Evolutionary conservation across 1,140 invertebrate species (phyloP).

Genomic region (Archivesica marissinica): DNA sequence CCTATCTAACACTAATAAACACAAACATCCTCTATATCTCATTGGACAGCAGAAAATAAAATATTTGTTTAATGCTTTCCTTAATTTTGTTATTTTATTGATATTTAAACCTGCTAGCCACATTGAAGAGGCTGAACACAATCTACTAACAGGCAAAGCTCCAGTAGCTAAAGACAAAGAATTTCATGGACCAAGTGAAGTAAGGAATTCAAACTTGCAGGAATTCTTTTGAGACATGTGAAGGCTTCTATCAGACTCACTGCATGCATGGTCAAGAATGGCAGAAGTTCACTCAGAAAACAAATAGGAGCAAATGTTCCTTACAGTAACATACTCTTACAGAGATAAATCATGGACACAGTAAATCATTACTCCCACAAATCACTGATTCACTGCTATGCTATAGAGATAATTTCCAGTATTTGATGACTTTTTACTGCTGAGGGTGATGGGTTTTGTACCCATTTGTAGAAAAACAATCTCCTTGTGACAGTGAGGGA

Average conservation of each 20-base stretch:
- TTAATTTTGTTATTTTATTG: too few species aligned
- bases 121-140: too few species aligned
- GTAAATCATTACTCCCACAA: slow-evolving; percentile 18
- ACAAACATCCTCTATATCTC: too few species aligned
- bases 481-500: neutral
- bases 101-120: too few species aligned
- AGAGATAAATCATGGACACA: slow-evolving; percentile 28
- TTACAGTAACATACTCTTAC: slow-evolving; percentile 2
- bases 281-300: neutral
- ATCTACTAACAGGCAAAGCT: too few species aligned
- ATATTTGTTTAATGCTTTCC: too few species aligned
- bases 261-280: slow-evolving; percentile 35
- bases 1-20: too few species aligned
- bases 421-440: slow-evolving; percentile 6
- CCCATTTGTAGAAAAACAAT: neutral
- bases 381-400: neutral
- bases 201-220: slow-evolving; percentile 4
- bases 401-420: slow-evolving; percentile 19
- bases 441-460: neutral
- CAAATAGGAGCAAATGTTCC: slow-evolving; percentile 35
- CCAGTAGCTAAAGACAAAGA: too few species aligned
- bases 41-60: too few species aligned
- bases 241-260: neutral
- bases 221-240: neutral
- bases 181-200: neutral